Evolutionary conservation across 2,888 invertebrate species (phyloP).

Genomic region (Orthosia gothica): DNA sequence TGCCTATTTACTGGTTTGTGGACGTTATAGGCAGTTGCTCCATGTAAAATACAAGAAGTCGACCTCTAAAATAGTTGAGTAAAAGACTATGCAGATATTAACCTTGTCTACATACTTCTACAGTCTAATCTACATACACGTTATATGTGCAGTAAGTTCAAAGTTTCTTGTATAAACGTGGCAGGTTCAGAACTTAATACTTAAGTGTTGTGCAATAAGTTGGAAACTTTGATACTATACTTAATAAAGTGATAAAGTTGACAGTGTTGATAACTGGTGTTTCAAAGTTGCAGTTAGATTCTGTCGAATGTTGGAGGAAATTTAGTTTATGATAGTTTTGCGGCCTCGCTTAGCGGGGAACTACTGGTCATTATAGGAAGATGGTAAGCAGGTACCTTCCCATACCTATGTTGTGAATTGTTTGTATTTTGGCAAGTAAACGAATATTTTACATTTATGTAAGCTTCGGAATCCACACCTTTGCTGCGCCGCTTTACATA

Average conservation of each 20-base stretch:
- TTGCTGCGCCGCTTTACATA: too few species aligned
- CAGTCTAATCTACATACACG: constrained; percentile 7
- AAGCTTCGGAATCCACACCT: too few species aligned
- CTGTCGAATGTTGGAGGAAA: constrained; percentile 40
- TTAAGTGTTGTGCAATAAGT: constrained; percentile 52
- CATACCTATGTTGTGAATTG: neutral
- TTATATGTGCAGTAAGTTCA: constrained; percentile 28
- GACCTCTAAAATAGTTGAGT: neutral
- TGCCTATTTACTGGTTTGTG: too few species aligned
- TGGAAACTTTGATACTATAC: constrained; percentile 55
- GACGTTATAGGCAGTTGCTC: neutral
- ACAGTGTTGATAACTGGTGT: constrained; percentile 53
- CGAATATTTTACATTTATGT: too few species aligned
- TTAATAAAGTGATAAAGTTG: constrained; percentile 58
- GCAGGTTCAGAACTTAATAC: constrained; percentile 36
- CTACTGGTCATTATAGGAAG: constrained; percentile 9
- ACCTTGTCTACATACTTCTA: too few species aligned
- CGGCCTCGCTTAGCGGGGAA: neutral
- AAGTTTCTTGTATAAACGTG: constrained; percentile 46
- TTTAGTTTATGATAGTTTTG: constrained; percentile 34
- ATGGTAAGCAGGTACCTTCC: neutral
- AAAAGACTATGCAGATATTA: neutral
- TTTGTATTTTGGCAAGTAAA: too few species aligned
- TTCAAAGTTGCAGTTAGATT: constrained; percentile 31
- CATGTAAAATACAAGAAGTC: neutral